Percentiles rank a stretch among this genome's conserved stretches.
These are phyloP conservation scores for Neotoxoptera formosana DNA, from an alignment of 1,140 invertebrate genomes.

Conservation along the genomic window DNA sequence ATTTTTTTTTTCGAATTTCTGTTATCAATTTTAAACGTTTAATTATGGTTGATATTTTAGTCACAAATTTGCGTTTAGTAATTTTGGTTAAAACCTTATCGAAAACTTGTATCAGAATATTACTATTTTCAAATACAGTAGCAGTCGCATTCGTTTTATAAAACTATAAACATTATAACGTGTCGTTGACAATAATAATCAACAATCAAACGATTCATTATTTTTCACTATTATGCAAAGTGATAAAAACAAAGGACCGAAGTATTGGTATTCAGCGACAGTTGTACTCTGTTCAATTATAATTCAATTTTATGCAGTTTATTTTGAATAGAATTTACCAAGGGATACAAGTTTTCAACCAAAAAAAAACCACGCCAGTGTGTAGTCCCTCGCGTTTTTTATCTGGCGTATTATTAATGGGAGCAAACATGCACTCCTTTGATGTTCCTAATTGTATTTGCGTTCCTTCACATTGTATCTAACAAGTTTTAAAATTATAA, in stretches of 20 bases:
- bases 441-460: conserved; percentile 16
- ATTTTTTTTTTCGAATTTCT: too few relatives aligned
- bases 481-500: conserved; percentile 8
- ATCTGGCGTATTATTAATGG: neutral
- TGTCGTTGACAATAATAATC: neutral
- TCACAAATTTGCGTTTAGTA: too few relatives aligned
- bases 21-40: too few relatives aligned
- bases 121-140: neutral
- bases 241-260: neutral
- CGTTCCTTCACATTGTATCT: neutral
- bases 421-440: neutral
- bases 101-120: neutral
- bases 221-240: neutral
- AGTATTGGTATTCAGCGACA: neutral
- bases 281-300: neutral
- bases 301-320: neutral
- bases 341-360: neutral
- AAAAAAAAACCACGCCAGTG: neutral
- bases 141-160: neutral
- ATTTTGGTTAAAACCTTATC: neutral
- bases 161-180: neutral
- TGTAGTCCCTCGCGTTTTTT: neutral
- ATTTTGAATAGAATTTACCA: neutral
- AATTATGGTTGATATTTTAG: too few relatives aligned
- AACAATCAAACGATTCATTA: neutral